Evolutionary conservation across 2,888 invertebrate species (phyloP).

Genomic region (Hypena proboscidalis): DNA sequence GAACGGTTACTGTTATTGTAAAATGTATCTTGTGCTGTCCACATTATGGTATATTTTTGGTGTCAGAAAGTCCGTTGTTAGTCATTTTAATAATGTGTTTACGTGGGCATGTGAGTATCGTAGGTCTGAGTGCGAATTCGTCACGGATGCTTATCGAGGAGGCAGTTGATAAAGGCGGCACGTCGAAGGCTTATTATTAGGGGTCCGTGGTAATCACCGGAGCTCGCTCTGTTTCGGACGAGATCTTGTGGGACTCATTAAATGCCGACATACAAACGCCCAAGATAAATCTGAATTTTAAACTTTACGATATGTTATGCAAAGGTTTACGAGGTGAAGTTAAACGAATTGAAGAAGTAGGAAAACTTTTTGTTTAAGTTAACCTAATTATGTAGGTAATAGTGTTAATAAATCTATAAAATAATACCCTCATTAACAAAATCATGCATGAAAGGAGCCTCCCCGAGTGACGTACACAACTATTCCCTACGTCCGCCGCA

Average conservation of each 20-base stretch:
- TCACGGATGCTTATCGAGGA: slow-evolving; percentile 83
- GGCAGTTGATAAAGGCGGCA: slow-evolving; percentile 79
- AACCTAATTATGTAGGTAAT: too few species aligned
- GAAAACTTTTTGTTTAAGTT: too few species aligned
- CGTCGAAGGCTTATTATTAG: slow-evolving; percentile 81
- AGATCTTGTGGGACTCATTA: slow-evolving; percentile 62
- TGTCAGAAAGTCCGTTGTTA: slow-evolving; percentile 20
- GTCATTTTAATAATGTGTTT: slow-evolving; percentile 39
- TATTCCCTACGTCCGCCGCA: too few species aligned
- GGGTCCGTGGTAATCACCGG: slow-evolving; percentile 66
- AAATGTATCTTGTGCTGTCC: slow-evolving; percentile 22
- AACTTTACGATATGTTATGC: too few species aligned
- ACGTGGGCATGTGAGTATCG: slow-evolving; percentile 30
- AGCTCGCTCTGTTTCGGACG: slow-evolving; percentile 66
- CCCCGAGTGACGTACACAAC: too few species aligned
- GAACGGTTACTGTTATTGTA: slow-evolving; percentile 9
- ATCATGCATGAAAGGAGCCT: too few species aligned
- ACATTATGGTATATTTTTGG: slow-evolving; percentile 36
- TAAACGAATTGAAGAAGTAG: too few species aligned
- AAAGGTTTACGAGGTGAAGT: too few species aligned
- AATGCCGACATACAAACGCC: too few species aligned
- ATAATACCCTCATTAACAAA: too few species aligned
- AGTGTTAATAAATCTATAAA: too few species aligned
- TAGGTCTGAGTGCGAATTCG: slow-evolving; percentile 73
- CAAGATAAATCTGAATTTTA: too few species aligned